Evolutionary conservation across 2,797 vertebrate genomes (phyloP).

Genomic region (Tapirus indicus): DNA sequence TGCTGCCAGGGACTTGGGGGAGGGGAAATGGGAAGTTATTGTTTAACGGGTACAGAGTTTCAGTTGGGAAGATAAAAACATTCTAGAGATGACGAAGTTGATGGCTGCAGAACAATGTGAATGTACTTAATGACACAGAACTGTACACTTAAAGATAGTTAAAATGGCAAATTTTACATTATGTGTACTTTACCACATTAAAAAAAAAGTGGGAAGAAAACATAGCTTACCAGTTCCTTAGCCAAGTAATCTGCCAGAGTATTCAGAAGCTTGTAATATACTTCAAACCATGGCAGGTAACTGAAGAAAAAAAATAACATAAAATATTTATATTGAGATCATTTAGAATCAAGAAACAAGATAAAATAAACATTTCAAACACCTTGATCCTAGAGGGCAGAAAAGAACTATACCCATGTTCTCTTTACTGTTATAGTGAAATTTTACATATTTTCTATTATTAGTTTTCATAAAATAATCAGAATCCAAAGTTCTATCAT

Average conservation of each 20-base stretch:
- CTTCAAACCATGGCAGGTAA: slow-evolving; percentile 99
- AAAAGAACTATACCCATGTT: background rate
- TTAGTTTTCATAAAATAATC: background rate
- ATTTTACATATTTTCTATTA: background rate
- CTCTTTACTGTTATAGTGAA: background rate
- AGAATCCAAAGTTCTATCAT: background rate
- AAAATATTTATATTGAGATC: background rate
- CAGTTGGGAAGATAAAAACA: background rate
- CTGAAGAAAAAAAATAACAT: slow-evolving; percentile 85
- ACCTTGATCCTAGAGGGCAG: background rate
- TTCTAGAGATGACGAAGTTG: background rate
- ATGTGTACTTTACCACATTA: slow-evolving; percentile 82
- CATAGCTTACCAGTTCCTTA: slow-evolving; percentile 95
- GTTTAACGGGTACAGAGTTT: background rate
- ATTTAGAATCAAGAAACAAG: background rate
- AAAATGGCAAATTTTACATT: background rate
- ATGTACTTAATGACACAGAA: background rate
- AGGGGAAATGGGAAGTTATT: too few species aligned
- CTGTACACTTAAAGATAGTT: background rate
- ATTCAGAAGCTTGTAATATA: slow-evolving; percentile 99
- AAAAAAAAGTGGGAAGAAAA: background rate
- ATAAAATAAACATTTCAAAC: slow-evolving; percentile 24
- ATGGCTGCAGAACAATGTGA: background rate
- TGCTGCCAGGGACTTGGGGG: too few species aligned
- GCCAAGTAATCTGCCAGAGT: slow-evolving; percentile 97